Evolutionary conservation across 2,888 invertebrate species (phyloP), one percentile per base, ranked within the genome.

Genomic region (Mellilla xanthometata): DNA sequence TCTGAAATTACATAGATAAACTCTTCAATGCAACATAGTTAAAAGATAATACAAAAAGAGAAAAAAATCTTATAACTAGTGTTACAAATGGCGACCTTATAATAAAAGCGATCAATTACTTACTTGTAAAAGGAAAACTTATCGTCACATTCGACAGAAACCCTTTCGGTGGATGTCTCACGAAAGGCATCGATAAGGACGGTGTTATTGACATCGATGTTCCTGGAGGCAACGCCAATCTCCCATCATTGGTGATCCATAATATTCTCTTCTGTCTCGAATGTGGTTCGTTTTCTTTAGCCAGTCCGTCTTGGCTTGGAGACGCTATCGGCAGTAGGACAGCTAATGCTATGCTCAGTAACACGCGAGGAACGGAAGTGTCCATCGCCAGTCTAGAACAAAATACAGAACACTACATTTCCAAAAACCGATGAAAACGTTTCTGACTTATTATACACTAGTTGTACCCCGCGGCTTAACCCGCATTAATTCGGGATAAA

Each of bases 181-280:
- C 95, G 65, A 96, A 93, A 6, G 96, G 96, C 88, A 96, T 86
- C 3, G 95, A 94, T 30, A 96, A 77, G 3, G 96, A 95, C 6
- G 96, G 96, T 2, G 95, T 93, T 58, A 96, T 94, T 13, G 94
- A 92, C 81, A 96, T 90, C 2, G 94, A 90, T 0, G 96, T 96
- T 29, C 96, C 96, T 0, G 96, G 96, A 1, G 96, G 96, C 56
- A 96, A 72, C 0, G 96, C 96, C 63, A 96, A 80, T 3, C 96
- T 90, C 1, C 96, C 96, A 73, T 96, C 96, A 55, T 95, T 94
- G 6, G 96, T 96, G 54, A 96, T 92, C 96, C 96, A 96, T 29
- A 96, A 88, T 60, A 96, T 91, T 67, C 96, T 92, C 75, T 96
- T 96, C 74, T 95, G 94, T 50, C 96, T 90, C 27, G 94, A 94